A percentile compares a stretch with the other conserved stretches of the same genome.
Evolutionary conservation across 2,113 vertebrate genomes (phyloP).

Genomic region (Dissostichus mawsoni): DNA sequence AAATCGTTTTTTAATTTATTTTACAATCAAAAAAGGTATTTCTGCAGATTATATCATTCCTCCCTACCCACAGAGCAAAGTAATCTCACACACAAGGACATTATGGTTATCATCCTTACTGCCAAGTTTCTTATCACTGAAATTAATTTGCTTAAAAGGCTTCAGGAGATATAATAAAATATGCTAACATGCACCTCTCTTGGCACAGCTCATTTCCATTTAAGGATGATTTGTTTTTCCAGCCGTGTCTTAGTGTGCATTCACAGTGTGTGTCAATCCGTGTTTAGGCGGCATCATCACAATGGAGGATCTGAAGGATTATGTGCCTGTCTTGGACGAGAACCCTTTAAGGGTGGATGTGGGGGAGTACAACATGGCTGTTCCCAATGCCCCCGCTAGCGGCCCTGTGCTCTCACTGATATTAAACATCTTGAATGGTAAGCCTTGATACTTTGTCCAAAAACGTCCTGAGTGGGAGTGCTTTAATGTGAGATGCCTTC

Average conservation of each 20-base stretch:
- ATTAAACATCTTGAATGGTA: conserved; percentile 94
- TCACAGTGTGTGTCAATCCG: conserved; percentile 48
- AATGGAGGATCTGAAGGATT: conserved; percentile 88
- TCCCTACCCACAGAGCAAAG: not conserved
- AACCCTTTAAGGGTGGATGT: conserved; percentile 83
- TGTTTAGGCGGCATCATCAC: conserved; percentile 92
- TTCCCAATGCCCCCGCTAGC: conserved; percentile 89
- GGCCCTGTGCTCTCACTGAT: conserved; percentile 94
- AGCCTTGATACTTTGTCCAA: conserved; percentile 63
- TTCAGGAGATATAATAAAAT: not conserved
- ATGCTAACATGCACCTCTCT: conserved; percentile 6
- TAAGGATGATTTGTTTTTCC: conserved; percentile 44
- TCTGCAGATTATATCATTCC: not conserved
- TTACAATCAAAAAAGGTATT: not conserved
- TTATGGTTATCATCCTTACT: not conserved
- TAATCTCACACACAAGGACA: not conserved
- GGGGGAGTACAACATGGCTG: conserved; percentile 86
- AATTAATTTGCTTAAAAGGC: conserved; percentile 5
- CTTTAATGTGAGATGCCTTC: conserved; percentile 52
- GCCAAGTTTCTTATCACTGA: no score
- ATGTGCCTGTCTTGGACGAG: conserved; percentile 84
- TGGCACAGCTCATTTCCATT: conserved; percentile 46
- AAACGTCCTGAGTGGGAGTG: conserved; percentile 60
- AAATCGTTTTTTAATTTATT: not conserved
- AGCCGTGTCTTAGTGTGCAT: conserved; percentile 43